Evolutionary conservation across 2,113 vertebrate genomes (phyloP).

Genomic region (Sinosuthora webbiana): DNA sequence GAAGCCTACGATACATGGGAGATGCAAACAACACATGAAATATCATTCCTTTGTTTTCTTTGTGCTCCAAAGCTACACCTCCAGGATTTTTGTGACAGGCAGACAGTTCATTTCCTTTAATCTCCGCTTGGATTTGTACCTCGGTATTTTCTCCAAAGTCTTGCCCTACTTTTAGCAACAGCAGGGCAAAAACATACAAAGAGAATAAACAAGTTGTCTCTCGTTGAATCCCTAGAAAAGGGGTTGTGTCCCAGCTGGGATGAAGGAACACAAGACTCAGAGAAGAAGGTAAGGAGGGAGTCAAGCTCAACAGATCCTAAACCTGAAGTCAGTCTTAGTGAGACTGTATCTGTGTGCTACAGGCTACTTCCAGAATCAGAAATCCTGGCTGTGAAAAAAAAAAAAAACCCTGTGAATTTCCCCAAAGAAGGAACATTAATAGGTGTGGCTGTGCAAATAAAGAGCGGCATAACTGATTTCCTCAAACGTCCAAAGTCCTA

Average conservation of each 20-base stretch:
- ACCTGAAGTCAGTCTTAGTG: neutral
- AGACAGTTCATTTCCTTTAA: neutral
- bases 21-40: neutral
- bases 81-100: neutral
- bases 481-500: neutral
- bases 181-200: neutral
- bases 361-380: neutral
- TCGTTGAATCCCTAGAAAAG: neutral
- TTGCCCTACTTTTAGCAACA: neutral
- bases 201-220: neutral
- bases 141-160: neutral
- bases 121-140: neutral
- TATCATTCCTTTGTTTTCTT: neutral
- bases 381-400: fast-evolving
- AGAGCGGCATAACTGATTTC: neutral
- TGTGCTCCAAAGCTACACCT: neutral
- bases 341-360: neutral
- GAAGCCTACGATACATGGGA: neutral
- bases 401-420: neutral
- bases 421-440: neutral
- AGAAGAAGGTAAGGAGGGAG: neutral
- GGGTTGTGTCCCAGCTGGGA: neutral
- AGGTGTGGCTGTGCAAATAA: neutral
- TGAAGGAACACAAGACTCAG: neutral
- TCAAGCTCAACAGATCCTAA: neutral